These are phyloP conservation scores for Lucinisca nassula DNA, from an alignment of 2,888 invertebrate genomes.

Conservation along the genomic window DNA sequence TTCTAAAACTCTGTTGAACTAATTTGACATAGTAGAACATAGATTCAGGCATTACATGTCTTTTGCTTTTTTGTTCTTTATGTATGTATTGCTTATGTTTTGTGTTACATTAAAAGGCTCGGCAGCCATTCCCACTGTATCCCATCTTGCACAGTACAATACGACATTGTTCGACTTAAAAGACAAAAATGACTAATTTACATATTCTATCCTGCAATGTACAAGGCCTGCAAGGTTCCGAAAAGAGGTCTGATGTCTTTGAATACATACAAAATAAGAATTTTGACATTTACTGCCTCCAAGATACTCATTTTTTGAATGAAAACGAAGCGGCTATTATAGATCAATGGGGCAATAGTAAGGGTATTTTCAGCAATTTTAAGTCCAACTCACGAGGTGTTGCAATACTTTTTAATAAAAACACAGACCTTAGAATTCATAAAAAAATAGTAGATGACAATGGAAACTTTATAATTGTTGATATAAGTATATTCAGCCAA, in stretches of 20 bases:
- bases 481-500: background rate
- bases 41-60: no score
- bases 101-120: no score
- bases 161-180: no score
- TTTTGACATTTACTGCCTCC: constrained; percentile 17
- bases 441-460: background rate
- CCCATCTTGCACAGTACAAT: no score
- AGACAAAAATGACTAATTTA: background rate
- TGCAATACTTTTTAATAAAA: constrained; percentile 10
- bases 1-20: no score
- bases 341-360: background rate
- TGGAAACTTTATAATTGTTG: background rate
- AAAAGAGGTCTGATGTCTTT: constrained; percentile 9
- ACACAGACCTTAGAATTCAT: background rate
- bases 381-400: constrained; percentile 12
- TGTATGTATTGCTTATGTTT: no score
- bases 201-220: background rate
- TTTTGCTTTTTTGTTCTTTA: no score
- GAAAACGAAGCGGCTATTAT: background rate
- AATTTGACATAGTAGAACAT: no score
- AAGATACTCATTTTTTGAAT: constrained; percentile 14
- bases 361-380: background rate
- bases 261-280: background rate
- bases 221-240: background rate
- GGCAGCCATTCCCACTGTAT: no score